Conservation (phyloP, 2,888 invertebrate genomes). For the Gnatocerus cornutus region DNA sequence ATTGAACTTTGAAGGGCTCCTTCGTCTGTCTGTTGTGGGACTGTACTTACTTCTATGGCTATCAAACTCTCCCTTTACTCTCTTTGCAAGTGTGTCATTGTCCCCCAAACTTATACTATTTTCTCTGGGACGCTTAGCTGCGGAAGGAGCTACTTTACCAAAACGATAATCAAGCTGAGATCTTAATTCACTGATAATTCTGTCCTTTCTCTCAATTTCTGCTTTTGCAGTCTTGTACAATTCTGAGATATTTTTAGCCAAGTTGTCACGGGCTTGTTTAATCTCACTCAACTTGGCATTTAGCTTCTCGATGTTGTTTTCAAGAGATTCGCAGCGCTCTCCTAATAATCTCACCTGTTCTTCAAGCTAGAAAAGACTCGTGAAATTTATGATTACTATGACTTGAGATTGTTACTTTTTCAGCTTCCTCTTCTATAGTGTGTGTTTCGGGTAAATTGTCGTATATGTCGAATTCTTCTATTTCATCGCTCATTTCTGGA, state of each 20-base stretch:
- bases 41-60: not conserved
- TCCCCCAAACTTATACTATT: not conserved
- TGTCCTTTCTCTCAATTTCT: constrained; percentile 72
- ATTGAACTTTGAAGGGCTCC: constrained; percentile 21
- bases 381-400: too few relatives aligned
- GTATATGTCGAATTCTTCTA: constrained; percentile 60
- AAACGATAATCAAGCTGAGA: constrained; percentile 67
- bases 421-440: constrained; percentile 56
- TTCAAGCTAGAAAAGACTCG: constrained; percentile 62
- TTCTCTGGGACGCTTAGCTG: constrained; percentile 9
- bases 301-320: constrained; percentile 62
- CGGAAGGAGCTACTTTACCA: constrained; percentile 36
- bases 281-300: constrained; percentile 59
- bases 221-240: constrained; percentile 71
- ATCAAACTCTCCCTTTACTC: constrained; percentile 2
- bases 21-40: constrained; percentile 48
- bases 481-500: not conserved
- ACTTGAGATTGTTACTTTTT: constrained; percentile 54
- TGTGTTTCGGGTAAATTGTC: constrained; percentile 66
- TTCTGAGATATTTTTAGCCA: constrained; percentile 71
- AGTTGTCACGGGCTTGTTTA: constrained; percentile 63
- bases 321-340: constrained; percentile 58
- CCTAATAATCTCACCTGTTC: constrained; percentile 58
- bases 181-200: constrained; percentile 69
- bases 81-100: not conserved